phyloP scores from a whole-genome alignment of 2,888 invertebrate species.

The Hyposoter didymator region DNA sequence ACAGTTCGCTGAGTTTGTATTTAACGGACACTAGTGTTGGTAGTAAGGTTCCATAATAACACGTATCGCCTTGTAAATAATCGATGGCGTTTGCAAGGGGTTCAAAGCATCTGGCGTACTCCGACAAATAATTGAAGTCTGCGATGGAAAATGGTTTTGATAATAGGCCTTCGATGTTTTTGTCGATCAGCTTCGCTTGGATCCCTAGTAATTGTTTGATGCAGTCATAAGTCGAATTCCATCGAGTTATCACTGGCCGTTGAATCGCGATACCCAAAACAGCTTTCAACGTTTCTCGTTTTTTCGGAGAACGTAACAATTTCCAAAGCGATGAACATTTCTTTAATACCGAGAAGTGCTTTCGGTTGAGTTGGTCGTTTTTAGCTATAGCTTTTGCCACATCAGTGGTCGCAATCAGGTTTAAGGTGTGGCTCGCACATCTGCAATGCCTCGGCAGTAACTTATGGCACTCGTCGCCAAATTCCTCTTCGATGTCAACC shows the following conservation, averaged over 20 bases:
- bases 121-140: not conserved
- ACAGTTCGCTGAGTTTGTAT: too few relatives aligned
- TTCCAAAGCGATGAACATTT: not conserved
- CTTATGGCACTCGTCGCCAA: not conserved
- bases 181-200: not conserved
- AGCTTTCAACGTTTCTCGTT: not conserved
- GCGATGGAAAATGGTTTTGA: not conserved
- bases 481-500: not conserved
- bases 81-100: not conserved
- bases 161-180: not conserved
- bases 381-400: too few relatives aligned
- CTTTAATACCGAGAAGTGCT: too few relatives aligned
- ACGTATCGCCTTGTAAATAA: not conserved
- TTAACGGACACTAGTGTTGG: not conserved
- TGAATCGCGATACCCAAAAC: not conserved
- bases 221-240: not conserved
- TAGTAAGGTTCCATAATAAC: not conserved
- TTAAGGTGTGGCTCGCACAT: too few relatives aligned
- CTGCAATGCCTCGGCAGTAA: too few relatives aligned
- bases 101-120: not conserved
- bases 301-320: not conserved
- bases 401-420: too few relatives aligned
- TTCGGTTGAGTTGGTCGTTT: too few relatives aligned
- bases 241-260: not conserved
- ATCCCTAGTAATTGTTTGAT: not conserved